phyloP scores from a whole-genome alignment of 2,113 vertebrate species.

The Coptodon rendalli region DNA sequence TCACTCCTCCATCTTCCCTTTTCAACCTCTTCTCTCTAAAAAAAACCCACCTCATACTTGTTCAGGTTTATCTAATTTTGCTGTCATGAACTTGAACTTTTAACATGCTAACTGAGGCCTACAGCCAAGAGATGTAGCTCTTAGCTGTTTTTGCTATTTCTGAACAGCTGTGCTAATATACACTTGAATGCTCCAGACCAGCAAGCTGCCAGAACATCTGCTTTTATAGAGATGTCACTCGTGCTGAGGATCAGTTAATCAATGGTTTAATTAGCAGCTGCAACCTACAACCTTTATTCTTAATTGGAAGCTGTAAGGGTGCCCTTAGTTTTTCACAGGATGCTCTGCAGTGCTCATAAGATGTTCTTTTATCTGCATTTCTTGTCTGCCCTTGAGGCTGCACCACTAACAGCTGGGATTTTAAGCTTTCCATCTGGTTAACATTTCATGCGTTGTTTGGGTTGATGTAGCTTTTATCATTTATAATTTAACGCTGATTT shows the following conservation, averaged over 20 bases:
- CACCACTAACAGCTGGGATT: not conserved
- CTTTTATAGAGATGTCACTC: not conserved
- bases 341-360: not conserved
- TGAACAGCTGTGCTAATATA: not conserved
- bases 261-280: not conserved
- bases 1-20: not conserved
- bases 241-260: not conserved
- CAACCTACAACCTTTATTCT: not conserved
- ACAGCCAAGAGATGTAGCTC: not conserved
- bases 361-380: not conserved
- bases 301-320: not conserved
- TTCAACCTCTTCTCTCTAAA: not conserved
- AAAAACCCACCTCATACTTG: not conserved
- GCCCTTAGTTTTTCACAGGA: not conserved
- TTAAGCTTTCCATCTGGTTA: not conserved
- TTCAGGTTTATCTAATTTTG: not conserved
- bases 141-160: not conserved
- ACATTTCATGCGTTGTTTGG: not conserved
- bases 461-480: not conserved
- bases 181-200: not conserved
- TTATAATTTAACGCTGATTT: not conserved
- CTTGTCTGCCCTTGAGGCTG: not conserved
- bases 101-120: not conserved
- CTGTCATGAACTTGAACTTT: not conserved
- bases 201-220: not conserved